Evolutionary conservation across 2,113 vertebrate genomes (phyloP).

Genomic region (Erythrolamprus reginae): DNA sequence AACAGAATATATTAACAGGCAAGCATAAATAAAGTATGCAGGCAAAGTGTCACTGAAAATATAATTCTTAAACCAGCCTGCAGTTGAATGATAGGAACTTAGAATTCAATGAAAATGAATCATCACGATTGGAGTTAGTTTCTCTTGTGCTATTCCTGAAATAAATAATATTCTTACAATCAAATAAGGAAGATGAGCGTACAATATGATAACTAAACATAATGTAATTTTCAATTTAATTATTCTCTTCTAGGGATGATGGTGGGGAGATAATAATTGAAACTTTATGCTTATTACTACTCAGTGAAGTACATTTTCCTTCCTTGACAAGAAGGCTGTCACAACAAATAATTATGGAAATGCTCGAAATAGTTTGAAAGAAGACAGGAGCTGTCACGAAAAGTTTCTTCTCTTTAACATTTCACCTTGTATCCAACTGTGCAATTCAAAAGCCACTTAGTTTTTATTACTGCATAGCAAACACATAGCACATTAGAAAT

Average conservation of each 20-base stretch:
- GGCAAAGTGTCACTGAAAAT: neutral
- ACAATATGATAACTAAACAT: slow-evolving; percentile 25
- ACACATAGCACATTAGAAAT: slow-evolving; percentile 37
- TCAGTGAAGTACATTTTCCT: slow-evolving; percentile 47
- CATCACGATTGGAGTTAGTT: slow-evolving; percentile 28
- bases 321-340: slow-evolving; percentile 48
- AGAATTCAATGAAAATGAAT: slow-evolving; percentile 39
- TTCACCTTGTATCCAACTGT: slow-evolving; percentile 48
- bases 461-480: slow-evolving; percentile 43
- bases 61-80: slow-evolving; percentile 22
- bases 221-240: slow-evolving; percentile 46
- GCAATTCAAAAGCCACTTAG: slow-evolving; percentile 49
- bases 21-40: neutral
- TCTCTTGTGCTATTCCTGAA: slow-evolving; percentile 37
- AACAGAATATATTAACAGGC: slow-evolving; percentile 3
- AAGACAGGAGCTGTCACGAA: slow-evolving; percentile 48
- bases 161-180: slow-evolving; percentile 43
- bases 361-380: slow-evolving; percentile 53
- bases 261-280: slow-evolving; percentile 35
- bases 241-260: slow-evolving; percentile 32
- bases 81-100: slow-evolving; percentile 1
- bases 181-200: slow-evolving; percentile 33
- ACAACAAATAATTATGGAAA: slow-evolving; percentile 61
- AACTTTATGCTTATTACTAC: slow-evolving; percentile 45
- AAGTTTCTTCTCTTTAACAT: slow-evolving; percentile 50